Evolutionary conservation across 2,797 vertebrate species (phyloP).

Genomic region (Phoxinus dragarum): DNA sequence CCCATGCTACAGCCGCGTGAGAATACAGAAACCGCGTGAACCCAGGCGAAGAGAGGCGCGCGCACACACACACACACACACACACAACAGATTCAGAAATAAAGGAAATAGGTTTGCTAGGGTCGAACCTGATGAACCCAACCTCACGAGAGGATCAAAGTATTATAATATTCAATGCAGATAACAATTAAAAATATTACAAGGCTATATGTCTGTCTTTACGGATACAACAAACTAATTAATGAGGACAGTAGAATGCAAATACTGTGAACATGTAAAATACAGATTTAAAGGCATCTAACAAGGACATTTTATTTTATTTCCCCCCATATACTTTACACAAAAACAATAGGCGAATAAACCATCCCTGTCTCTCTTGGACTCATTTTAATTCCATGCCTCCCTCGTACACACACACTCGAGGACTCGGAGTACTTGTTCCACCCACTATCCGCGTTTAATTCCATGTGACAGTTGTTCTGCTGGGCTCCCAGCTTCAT

Average conservation of each 20-base stretch:
- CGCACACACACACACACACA: neutral
- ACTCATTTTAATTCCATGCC: neutral
- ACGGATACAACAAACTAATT: neutral
- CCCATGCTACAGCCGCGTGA: constrained; percentile 84
- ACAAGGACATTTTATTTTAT: neutral
- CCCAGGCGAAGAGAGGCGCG: constrained; percentile 70
- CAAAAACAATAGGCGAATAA: neutral
- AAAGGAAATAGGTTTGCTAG: constrained; percentile 46
- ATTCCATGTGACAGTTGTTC: constrained; percentile 77
- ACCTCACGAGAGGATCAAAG: neutral
- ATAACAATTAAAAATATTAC: neutral
- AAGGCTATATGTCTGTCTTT: neutral
- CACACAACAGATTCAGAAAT: constrained; percentile 29
- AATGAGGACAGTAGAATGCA: neutral
- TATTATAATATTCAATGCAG: neutral
- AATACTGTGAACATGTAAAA: neutral
- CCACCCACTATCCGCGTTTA: constrained; percentile 66
- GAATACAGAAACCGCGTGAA: constrained; percentile 63
- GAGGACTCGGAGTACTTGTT: constrained; percentile 33
- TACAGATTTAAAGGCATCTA: neutral
- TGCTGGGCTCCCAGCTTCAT: constrained; percentile 4
- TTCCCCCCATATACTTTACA: neutral
- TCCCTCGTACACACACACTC: constrained; percentile 16
- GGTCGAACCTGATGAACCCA: constrained; percentile 22
- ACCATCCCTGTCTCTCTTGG: neutral